Conservation (phyloP, 2,888 invertebrate genomes). For the Drosophila incognita region DNA sequence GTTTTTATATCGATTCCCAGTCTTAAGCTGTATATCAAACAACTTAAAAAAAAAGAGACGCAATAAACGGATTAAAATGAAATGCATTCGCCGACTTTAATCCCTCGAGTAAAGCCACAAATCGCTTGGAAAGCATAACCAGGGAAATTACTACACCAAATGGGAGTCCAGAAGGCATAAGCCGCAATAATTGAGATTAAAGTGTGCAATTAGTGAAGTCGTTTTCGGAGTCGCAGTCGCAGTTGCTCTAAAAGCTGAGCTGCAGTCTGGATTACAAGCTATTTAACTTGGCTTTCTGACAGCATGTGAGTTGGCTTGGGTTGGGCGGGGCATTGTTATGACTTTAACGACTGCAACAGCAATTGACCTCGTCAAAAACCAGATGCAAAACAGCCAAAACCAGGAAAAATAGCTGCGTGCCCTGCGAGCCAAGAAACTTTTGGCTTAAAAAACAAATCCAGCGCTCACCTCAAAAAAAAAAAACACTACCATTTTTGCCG, state of each 20-base stretch:
- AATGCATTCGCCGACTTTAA: conserved; percentile 25
- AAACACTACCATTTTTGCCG: conserved; percentile 8
- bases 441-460: conserved; percentile 38
- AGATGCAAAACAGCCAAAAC: not conserved
- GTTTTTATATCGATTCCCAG: not conserved
- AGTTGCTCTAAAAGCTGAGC: conserved; percentile 26
- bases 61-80: conserved; percentile 21
- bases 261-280: conserved; percentile 61
- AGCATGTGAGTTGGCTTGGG: conserved; percentile 10
- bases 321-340: conserved; percentile 27
- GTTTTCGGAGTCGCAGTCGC: conserved; percentile 35
- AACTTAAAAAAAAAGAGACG: not conserved
- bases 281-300: conserved; percentile 54
- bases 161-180: conserved; percentile 41
- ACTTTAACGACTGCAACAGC: conserved; percentile 7
- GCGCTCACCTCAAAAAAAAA: conserved; percentile 8
- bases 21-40: conserved; percentile 2
- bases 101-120: conserved; percentile 19
- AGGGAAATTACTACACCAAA: conserved; percentile 10
- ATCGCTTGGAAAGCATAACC: conserved; percentile 6
- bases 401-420: conserved; percentile 10
- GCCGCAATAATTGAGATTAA: conserved; percentile 77
- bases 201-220: conserved; percentile 72
- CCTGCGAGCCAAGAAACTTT: conserved; percentile 20
- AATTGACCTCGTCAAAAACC: conserved; percentile 33